phyloP scores from a whole-genome alignment of 2,113 vertebrate genomes.

The Cyanoliseus patagonus region DNA sequence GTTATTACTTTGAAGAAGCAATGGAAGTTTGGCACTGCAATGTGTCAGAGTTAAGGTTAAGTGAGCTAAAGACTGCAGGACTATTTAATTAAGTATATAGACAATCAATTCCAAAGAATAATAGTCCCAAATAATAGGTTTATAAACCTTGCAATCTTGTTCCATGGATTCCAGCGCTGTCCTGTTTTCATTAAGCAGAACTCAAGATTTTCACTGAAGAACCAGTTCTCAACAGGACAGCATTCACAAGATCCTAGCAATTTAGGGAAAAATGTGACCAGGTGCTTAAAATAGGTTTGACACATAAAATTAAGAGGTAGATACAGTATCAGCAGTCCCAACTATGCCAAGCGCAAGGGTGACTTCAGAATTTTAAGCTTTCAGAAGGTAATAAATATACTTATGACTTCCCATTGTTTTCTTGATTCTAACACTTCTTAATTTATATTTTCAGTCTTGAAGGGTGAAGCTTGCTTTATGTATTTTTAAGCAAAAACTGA shows the following conservation, averaged over 20 bases:
- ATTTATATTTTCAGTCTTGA: neutral
- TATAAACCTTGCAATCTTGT: neutral
- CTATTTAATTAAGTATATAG: slow-evolving; percentile 22
- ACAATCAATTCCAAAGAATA: neutral
- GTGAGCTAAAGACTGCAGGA: neutral
- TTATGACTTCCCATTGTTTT: neutral
- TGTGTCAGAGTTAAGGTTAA: neutral
- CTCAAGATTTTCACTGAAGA: neutral
- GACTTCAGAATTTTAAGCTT: neutral
- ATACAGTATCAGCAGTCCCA: neutral
- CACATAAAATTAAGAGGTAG: neutral
- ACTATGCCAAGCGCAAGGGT: neutral
- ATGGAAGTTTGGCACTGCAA: neutral
- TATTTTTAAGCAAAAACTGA: neutral
- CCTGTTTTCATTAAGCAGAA: neutral
- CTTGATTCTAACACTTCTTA: neutral
- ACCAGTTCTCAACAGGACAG: neutral
- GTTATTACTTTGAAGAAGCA: slow-evolving; percentile 7
- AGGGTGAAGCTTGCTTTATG: neutral
- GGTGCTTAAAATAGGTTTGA: neutral
- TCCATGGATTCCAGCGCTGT: neutral
- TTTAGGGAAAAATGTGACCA: neutral
- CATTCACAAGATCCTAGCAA: neutral
- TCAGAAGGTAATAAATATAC: neutral
- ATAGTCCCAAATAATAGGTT: neutral